Base-by-base conservation (phyloP, 2,113 vertebrate species). In the Zosterops hypoxanthus region DNA sequence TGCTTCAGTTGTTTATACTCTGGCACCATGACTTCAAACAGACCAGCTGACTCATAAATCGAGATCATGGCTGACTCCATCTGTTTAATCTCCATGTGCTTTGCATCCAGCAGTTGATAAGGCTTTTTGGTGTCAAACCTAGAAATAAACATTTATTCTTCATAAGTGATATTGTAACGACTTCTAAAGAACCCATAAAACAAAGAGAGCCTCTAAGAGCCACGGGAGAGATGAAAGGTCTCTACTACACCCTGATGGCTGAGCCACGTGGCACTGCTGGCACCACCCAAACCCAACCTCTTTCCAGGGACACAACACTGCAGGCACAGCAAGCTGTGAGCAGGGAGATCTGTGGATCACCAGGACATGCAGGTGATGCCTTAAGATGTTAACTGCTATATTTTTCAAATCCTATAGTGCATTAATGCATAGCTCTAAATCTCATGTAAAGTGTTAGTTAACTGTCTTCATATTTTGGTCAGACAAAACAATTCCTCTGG, bases 21-120 rank as follows among this genome's bases (percentile, higher is more conserved):
- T 3, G 99, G 98, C 60, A 99, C 80, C 6, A 36, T 98, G 95
- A 99, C 98, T 97, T 99, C 99, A 94, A 99, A 99, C 76, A 99
- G 97, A 55, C 90, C 94, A 57, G 99, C 99, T 2, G 99, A 98
- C 46, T 98, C 97, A 56, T 96, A 97, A 88, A 99, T 98, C 2
- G 97, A 98, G 56, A 97, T 91, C 99, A 99, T 98, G 55, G 97
- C 95, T 12, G 96, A 95, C 94, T 99, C 99, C 98, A 98, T 98
- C 92, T 98, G 97, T 92, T 97, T 97, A 95, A 99, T 99, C 97
- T 99, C 98, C 14, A 7, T 8, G 66, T 99, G 98, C 94, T 98
- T 98, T 23, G 86, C 52, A 86, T 99, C 98, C 86, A 99, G 96
- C 93, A 97, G 97, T 61, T 98, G 97, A 96, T 99, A 98, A 33